These are phyloP conservation scores for Mus caroli DNA, from an alignment of 2,797 vertebrate genomes.

Conservation along the genomic window DNA sequence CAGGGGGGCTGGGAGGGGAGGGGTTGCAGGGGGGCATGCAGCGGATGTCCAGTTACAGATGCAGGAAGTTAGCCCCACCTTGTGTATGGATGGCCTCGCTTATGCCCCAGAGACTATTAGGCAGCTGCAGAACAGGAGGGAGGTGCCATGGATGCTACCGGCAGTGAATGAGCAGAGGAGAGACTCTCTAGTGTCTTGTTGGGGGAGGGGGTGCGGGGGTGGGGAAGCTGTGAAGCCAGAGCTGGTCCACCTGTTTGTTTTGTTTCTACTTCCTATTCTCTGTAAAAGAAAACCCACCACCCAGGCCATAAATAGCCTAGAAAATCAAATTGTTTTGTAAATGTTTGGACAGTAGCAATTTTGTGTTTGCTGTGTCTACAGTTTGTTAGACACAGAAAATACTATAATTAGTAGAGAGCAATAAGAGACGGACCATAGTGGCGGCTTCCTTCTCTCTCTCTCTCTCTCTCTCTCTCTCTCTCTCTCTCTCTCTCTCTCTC, in stretches of 20 bases:
- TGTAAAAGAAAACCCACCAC: not conserved
- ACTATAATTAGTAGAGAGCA: too few relatives aligned
- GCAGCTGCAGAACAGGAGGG: not conserved
- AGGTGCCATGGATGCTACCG: not conserved
- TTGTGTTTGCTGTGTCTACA: not conserved
- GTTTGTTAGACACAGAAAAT: not conserved
- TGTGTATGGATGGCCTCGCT: not conserved
- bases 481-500: not conserved
- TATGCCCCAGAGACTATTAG: too few relatives aligned
- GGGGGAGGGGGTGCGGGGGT: too few relatives aligned
- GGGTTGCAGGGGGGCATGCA: not conserved
- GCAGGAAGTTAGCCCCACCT: not conserved
- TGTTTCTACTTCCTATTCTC: not conserved
- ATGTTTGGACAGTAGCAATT: not conserved
- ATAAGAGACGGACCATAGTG: accelerated
- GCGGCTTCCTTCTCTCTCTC: too few relatives aligned
- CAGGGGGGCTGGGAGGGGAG: not conserved
- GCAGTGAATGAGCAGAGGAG: not conserved
- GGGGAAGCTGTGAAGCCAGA: not conserved
- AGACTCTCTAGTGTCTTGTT: not conserved
- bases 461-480: too few relatives aligned
- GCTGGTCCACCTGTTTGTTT: not conserved
- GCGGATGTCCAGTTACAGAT: not conserved
- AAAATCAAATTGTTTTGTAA: not conserved
- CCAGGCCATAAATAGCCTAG: not conserved